Evolutionary conservation across 2,797 vertebrate species (phyloP).

Genomic region (Xenopus petersii): DNA sequence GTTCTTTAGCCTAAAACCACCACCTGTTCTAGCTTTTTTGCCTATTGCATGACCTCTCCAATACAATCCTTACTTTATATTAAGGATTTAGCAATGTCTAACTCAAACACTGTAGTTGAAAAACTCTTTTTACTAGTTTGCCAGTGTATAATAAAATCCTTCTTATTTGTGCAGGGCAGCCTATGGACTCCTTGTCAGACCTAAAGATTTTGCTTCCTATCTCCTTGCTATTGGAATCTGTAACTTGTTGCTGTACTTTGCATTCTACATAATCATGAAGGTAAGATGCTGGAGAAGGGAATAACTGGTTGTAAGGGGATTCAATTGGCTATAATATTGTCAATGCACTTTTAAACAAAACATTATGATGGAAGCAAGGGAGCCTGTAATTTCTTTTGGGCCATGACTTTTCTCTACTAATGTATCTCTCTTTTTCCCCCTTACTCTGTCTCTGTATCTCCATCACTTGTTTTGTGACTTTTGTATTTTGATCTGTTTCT

Average conservation of each 20-base stretch:
- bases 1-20: too few species aligned
- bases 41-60: too few species aligned
- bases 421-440: neutral
- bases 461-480: too few species aligned
- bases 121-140: too few species aligned
- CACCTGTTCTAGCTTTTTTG: too few species aligned
- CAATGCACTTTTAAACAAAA: neutral
- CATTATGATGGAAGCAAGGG: neutral
- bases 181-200: constrained; percentile 85
- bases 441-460: neutral
- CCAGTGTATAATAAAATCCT: too few species aligned
- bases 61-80: too few species aligned
- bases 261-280: constrained; percentile 99
- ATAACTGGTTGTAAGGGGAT: too few species aligned
- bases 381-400: neutral
- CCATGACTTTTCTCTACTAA: neutral
- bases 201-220: constrained; percentile 96
- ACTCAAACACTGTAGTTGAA: too few species aligned
- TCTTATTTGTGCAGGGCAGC: constrained; percentile 72
- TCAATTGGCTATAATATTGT: neutral
- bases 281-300: constrained; percentile 45
- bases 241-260: constrained; percentile 95
- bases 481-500: too few species aligned
- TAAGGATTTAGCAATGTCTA: too few species aligned
- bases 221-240: constrained; percentile 95